A percentile compares a stretch with the other conserved stretches of the same genome.
Conservation (phyloP, 2,113 vertebrate species). For the Hippocampus abdominalis region DNA sequence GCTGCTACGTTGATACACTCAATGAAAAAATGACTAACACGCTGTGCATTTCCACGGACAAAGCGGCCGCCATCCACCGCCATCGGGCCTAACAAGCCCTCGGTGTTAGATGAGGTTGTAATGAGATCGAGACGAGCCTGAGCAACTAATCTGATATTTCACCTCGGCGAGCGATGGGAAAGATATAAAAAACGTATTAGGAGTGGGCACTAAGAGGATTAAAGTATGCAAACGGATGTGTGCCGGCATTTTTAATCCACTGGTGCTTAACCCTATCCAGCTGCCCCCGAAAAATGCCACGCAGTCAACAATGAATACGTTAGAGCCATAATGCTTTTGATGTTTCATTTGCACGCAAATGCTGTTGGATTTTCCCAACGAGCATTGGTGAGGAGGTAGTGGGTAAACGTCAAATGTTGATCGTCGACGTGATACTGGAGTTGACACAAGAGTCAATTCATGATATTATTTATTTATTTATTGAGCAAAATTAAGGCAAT, state of each 20-base stretch:
- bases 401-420: neutral
- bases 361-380: conserved; percentile 25
- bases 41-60: conserved; percentile 32
- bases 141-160: conserved; percentile 78
- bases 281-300: conserved; percentile 49
- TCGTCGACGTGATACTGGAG: neutral
- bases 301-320: conserved; percentile 63
- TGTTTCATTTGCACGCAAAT: conserved; percentile 30
- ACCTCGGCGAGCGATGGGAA: conserved; percentile 72
- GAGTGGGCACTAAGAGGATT: conserved; percentile 78
- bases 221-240: conserved; percentile 76
- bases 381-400: conserved; percentile 24
- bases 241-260: conserved; percentile 71
- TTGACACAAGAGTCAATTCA: neutral
- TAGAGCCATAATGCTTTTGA: conserved; percentile 27
- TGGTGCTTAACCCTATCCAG: conserved; percentile 72
- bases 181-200: conserved; percentile 76
- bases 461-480: too few species aligned
- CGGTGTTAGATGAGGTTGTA: conserved; percentile 72
- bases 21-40: neutral
- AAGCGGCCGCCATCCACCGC: conserved; percentile 15
- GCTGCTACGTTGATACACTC: neutral
- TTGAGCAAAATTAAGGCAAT: too few species aligned
- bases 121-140: conserved; percentile 77
- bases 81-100: conserved; percentile 26